phyloP scores from a whole-genome alignment of 2,888 invertebrate species.

The Noctua comes region DNA sequence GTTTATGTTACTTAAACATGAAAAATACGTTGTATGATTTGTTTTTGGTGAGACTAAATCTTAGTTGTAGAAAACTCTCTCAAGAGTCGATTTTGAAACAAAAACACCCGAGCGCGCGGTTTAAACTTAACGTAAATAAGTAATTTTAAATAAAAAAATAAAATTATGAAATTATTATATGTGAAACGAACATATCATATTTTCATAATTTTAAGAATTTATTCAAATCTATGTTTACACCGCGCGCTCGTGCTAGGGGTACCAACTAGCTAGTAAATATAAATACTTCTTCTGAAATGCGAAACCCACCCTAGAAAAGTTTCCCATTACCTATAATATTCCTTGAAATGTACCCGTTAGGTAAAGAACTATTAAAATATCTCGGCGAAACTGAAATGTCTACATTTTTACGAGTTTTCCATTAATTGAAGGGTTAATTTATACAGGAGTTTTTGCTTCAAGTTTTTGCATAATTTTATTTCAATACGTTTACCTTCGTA shows the following conservation, averaged over 20 bases:
- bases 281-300: background rate
- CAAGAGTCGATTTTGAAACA: background rate
- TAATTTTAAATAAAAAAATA: no score
- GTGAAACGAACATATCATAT: no score
- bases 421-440: constrained; percentile 36
- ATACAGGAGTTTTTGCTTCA: constrained; percentile 17
- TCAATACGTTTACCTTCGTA: constrained; percentile 1
- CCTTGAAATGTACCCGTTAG: background rate
- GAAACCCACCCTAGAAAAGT: constrained; percentile 11
- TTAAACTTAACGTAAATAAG: no score
- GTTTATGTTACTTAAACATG: no score
- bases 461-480: constrained; percentile 18
- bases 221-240: no score
- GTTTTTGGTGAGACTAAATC: background rate
- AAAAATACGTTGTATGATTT: background rate
- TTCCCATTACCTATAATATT: constrained; percentile 6
- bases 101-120: background rate
- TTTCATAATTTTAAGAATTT: no score
- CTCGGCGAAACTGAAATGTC: constrained; percentile 4
- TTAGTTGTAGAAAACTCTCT: no score
- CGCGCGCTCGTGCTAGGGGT: no score
- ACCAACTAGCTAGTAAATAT: no score
- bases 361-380: constrained; percentile 9
- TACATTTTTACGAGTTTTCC: constrained; percentile 26
- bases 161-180: no score